Base-by-base conservation (phyloP, 2,888 invertebrate genomes). In the Ceratothoa steindachneri region DNA sequence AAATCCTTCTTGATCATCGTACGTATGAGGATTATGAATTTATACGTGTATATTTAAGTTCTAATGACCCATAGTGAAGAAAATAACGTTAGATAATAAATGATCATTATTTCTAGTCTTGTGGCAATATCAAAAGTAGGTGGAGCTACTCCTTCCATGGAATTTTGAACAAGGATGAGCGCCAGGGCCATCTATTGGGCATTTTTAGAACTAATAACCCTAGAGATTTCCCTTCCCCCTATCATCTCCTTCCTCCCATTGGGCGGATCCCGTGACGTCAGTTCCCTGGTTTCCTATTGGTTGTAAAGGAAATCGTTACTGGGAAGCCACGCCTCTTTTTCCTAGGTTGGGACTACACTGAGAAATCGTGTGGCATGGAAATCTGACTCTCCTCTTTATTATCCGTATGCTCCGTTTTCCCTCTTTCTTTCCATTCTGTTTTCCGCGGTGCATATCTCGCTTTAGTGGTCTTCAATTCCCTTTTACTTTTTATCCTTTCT, bases 281-380 rank as follows among this genome's bases (percentile, higher is more conserved):
- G 60, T 24, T 60, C 24, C 22, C 60, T 60, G 19, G n/a, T 24
- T 60, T 60, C 60, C 60, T 60, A 60, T 60, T 60, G 60, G 60
- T 60, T 60, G 60, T 60, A 60, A 60, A 60, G 60, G 60, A 60
- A 60, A 60, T 60, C 60, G 60, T 60, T 60, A 60, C 27, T 60
- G 60, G 12, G 19, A 60, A 24, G 60, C 12, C 2, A 60, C 60
- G 60, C 60, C 60, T 24, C 19, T 22, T 60, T 24, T 60, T 24
- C 60, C 22, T 60, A 12, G n/a, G n/a, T 60, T 24, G 60, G 24
- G 60, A 24, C 12, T 24, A 22, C 22, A 24, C 22, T 60, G 60
- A 60, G 60, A 60, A 60, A 60, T 60, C 19, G 60, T n/a, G n/a
- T 24, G 3, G 2, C 60, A n/a, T 60, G 60, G 60, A 60, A 60